phyloP scores from a whole-genome alignment of 2,797 vertebrate species.

The Poecilia velifera region DNA sequence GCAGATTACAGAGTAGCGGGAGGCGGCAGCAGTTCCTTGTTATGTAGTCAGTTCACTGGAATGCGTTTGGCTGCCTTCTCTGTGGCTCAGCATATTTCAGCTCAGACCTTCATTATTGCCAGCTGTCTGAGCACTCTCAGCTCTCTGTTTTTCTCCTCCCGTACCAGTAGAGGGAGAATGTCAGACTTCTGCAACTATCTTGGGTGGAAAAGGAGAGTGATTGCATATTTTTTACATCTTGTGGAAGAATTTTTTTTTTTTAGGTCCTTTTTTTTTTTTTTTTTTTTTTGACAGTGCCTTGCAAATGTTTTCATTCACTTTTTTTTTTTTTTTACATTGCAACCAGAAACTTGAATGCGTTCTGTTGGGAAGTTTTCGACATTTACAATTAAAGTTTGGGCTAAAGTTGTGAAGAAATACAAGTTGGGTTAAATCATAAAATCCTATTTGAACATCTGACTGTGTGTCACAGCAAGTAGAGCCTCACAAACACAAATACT shows the following conservation, averaged over 20 bases:
- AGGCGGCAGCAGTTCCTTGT: conserved; percentile 64
- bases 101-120: conserved; percentile 77
- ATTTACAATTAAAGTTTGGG: too few species aligned
- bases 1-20: conserved; percentile 44
- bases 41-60: conserved; percentile 75
- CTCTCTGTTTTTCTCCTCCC: conserved; percentile 21
- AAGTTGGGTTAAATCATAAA: too few species aligned
- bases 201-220: conserved; percentile 16
- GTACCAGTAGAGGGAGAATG: conserved; percentile 63
- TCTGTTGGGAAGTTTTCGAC: too few species aligned
- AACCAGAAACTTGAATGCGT: too few species aligned
- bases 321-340: too few species aligned
- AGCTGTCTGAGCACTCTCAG: conserved; percentile 72
- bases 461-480: too few species aligned
- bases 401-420: too few species aligned
- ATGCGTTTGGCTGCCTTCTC: conserved; percentile 70
- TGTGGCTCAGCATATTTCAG: conserved; percentile 78
- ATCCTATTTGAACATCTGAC: too few species aligned
- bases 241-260: too few species aligned
- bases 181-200: neutral
- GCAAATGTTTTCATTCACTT: too few species aligned
- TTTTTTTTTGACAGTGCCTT: too few species aligned
- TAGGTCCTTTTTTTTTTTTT: neutral
- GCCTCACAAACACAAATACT: too few species aligned
- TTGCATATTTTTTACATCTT: neutral